These are phyloP conservation scores for Apus apus DNA, from an alignment of 2,113 vertebrate species.

Conservation along the genomic window DNA sequence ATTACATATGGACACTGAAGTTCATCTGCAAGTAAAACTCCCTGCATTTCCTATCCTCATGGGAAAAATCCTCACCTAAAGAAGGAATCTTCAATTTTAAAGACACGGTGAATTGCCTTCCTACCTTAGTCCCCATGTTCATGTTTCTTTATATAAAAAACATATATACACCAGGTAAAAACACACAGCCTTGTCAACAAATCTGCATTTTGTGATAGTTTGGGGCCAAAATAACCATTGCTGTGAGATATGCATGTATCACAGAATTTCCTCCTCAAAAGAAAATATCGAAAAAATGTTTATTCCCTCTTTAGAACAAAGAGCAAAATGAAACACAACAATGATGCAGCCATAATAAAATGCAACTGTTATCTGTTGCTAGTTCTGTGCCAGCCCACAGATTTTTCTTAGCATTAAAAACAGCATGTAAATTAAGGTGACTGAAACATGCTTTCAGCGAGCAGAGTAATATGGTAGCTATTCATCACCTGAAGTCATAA, in stretches of 20 bases:
- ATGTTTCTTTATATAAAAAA: background rate
- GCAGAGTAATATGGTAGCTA: conserved; percentile 88
- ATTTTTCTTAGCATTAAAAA: conserved; percentile 83
- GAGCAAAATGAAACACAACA: conserved; percentile 38
- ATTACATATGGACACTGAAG: background rate
- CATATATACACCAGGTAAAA: background rate
- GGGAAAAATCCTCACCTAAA: background rate
- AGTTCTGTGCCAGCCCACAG: conserved; percentile 75
- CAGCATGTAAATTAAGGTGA: conserved; percentile 96
- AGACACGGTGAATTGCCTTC: background rate
- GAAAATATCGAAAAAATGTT: conserved; percentile 4
- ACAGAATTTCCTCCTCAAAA: background rate
- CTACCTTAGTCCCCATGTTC: background rate
- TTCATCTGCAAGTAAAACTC: background rate
- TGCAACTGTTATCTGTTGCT: conserved; percentile 76
- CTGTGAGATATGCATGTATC: background rate
- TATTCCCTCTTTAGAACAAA: conserved; percentile 18
- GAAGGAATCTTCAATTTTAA: background rate
- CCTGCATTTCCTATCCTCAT: background rate
- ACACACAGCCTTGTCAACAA: background rate
- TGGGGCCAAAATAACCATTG: background rate
- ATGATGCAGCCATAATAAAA: conserved; percentile 59
- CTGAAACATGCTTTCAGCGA: conserved; percentile 88
- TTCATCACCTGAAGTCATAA: conserved; percentile 97
- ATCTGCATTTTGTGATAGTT: conserved; percentile 3